These are phyloP conservation scores for Amphipyra berbera DNA, from an alignment of 2,888 invertebrate genomes.

Conservation along the genomic window DNA sequence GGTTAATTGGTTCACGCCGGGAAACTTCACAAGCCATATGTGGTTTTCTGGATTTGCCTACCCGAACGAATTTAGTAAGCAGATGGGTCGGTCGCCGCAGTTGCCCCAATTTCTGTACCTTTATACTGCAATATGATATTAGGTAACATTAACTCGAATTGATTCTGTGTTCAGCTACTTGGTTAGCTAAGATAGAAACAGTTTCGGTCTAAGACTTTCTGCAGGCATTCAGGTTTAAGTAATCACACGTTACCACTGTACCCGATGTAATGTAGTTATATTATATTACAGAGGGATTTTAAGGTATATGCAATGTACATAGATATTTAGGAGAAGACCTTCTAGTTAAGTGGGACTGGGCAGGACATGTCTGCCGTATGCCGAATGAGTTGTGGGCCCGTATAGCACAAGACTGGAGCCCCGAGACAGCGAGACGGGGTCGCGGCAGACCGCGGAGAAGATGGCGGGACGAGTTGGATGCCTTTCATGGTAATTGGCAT, in stretches of 20 bases:
- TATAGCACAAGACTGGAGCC: no score
- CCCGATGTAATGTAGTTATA: constrained; percentile 15
- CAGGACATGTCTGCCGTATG: no score
- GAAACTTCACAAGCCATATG: constrained; percentile 79
- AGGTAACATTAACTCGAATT: constrained; percentile 62
- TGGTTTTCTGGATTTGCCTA: constrained; percentile 76
- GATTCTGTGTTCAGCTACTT: constrained; percentile 61
- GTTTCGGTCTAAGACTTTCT: constrained; percentile 28
- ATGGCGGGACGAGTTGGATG: no score
- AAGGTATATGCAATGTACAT: not conserved
- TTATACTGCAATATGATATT: constrained; percentile 67
- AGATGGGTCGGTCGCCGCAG: constrained; percentile 57
- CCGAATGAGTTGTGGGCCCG: no score
- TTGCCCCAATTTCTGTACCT: constrained; percentile 64
- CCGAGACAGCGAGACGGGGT: no score
- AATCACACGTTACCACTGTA: constrained; percentile 14
- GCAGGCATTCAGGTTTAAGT: constrained; percentile 14
- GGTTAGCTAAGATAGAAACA: constrained; percentile 39
- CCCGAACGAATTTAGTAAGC: constrained; percentile 69
- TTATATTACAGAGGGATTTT: constrained; percentile 2
- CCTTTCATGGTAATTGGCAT: no score
- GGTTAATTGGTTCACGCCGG: constrained; percentile 79
- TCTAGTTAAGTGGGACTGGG: no score
- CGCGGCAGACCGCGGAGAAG: no score
- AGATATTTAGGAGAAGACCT: no score